Conservation (phyloP, 2,113 vertebrate species). For the Peromyscus maniculatus region DNA sequence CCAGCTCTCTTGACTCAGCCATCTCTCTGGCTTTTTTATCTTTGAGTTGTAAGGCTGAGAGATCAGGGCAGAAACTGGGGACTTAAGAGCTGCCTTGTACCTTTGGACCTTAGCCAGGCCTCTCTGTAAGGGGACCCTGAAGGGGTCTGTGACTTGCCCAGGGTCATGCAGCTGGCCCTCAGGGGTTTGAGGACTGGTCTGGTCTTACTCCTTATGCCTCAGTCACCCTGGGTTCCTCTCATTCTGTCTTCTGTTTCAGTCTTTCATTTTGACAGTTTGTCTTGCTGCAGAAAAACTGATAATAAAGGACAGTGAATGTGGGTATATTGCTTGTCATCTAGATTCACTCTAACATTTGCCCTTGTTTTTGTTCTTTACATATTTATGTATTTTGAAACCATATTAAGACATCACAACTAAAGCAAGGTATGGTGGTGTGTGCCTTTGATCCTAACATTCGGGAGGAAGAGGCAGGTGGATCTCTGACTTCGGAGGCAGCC, state of each 20-base stretch:
- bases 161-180: background rate
- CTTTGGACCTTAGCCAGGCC: background rate
- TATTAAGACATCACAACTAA: background rate
- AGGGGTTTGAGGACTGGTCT: background rate
- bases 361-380: background rate
- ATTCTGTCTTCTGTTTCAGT: background rate
- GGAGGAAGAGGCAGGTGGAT: background rate
- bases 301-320: background rate
- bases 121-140: background rate
- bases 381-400: background rate
- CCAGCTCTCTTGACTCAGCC: background rate
- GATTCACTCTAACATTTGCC: background rate
- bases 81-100: background rate
- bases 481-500: background rate
- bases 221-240: background rate
- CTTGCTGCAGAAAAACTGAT: background rate
- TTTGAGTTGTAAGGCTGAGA: conserved; percentile 33
- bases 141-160: background rate
- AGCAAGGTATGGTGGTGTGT: background rate
- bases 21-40: background rate
- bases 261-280: background rate
- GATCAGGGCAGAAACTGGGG: background rate
- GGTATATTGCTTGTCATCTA: background rate
- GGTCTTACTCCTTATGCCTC: background rate
- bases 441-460: background rate